These are phyloP conservation scores for Platyscapa corneri DNA, from an alignment of 1,140 invertebrate species.

Conservation along the genomic window DNA sequence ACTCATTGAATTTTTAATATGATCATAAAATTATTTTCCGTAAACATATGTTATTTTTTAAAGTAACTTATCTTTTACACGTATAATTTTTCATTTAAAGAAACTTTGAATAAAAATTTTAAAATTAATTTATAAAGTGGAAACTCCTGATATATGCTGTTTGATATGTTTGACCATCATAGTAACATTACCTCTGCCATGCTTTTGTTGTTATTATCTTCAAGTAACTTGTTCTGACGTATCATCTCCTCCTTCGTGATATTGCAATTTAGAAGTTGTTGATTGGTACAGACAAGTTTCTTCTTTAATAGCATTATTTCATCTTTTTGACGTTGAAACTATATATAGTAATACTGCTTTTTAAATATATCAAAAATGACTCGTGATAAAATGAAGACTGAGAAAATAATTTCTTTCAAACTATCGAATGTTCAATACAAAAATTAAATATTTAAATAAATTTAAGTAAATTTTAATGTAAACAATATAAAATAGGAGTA, in stretches of 20 bases:
- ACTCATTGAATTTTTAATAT: too few species aligned
- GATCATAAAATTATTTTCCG: too few species aligned
- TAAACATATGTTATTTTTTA: too few species aligned
- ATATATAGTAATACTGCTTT: slow-evolving; percentile 4
- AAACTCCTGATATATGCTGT: neutral
- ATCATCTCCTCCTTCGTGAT: slow-evolving; percentile 61
- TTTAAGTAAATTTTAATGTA: neutral
- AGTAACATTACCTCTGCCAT: slow-evolving; percentile 59
- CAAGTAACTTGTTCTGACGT: slow-evolving; percentile 60
- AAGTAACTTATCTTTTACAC: too few species aligned
- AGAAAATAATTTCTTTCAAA: neutral
- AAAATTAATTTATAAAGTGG: neutral
- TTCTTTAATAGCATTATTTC: slow-evolving; percentile 45
- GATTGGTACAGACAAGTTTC: slow-evolving; percentile 5
- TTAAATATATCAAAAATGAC: neutral
- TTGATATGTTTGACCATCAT: neutral
- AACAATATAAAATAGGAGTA: neutral
- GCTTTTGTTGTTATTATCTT: slow-evolving; percentile 63
- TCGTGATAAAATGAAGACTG: neutral
- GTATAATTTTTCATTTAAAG: too few species aligned
- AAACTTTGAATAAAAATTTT: too few species aligned
- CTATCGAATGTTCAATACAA: neutral
- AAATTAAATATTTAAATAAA: neutral
- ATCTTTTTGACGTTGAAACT: slow-evolving; percentile 35
- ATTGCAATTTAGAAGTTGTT: slow-evolving; percentile 62